Evolutionary conservation across 2,113 vertebrate species (phyloP).

Genomic region (Drymodes brunneopygia): DNA sequence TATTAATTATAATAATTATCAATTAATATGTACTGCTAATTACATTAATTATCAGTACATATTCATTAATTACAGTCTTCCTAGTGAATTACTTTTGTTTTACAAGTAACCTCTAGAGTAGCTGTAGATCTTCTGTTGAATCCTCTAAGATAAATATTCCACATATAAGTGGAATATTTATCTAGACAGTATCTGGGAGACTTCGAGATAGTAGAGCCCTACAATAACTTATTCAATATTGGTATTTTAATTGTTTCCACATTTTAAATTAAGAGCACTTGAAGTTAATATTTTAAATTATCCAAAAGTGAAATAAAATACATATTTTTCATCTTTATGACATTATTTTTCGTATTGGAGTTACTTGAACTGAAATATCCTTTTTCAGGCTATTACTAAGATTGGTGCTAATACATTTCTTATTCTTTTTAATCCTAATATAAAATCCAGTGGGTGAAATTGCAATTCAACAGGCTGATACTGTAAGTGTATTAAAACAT

Average conservation of each 20-base stretch:
- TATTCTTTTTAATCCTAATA: neutral
- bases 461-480: neutral
- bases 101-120: neutral
- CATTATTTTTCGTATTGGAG: neutral
- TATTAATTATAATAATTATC: too few species aligned
- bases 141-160: neutral
- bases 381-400: neutral
- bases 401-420: neutral
- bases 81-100: neutral
- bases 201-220: neutral
- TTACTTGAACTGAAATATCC: neutral
- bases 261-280: neutral
- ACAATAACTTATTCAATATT: neutral
- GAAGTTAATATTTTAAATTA: neutral
- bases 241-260: neutral
- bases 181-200: neutral
- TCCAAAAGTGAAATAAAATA: neutral
- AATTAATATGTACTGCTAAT: too few species aligned
- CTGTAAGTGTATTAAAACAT: neutral
- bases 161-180: neutral
- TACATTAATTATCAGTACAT: neutral
- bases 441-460: neutral
- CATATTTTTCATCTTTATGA: neutral
- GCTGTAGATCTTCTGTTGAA: neutral
- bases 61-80: neutral